Evolutionary conservation across 2,888 invertebrate species (phyloP).

Genomic region (Agrotis puta): DNA sequence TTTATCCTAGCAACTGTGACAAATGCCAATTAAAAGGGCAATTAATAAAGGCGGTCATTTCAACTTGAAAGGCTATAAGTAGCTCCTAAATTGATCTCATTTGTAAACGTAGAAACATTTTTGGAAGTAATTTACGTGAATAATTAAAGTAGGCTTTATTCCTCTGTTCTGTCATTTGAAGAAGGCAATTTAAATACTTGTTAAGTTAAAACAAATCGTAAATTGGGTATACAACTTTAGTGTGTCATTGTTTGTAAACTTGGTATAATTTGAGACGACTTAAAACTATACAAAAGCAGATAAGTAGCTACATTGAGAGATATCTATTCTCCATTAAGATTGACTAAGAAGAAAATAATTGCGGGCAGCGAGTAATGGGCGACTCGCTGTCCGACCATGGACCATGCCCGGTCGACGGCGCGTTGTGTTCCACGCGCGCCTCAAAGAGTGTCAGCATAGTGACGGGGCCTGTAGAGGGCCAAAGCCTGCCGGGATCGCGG

Average conservation of each 20-base stretch:
- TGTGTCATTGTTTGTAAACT: not conserved
- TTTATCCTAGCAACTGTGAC: conserved; percentile 1
- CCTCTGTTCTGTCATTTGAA: not conserved
- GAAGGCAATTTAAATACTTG: conserved; percentile 23
- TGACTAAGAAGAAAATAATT: not conserved
- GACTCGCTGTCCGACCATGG: no score
- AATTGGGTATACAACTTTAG: conserved; percentile 16
- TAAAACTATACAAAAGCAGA: not conserved
- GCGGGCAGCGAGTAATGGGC: no score
- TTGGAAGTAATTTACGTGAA: conserved; percentile 24
- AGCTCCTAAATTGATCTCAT: conserved; percentile 12
- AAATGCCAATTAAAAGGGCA: conserved; percentile 19
- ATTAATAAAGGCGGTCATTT: conserved; percentile 23
- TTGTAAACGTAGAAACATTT: conserved; percentile 32
- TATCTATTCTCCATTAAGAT: not conserved
- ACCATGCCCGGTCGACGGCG: no score
- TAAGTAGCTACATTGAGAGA: not conserved
- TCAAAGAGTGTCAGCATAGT: no score
- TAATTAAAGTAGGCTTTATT: conserved; percentile 4
- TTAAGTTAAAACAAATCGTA: conserved; percentile 3
- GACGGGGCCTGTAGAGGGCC: no score
- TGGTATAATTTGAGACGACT: not conserved
- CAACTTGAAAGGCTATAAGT: not conserved
- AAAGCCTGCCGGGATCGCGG: no score
- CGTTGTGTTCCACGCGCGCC: no score